Conservation (phyloP, 2,113 vertebrate species). For the Silurus asotus region DNA sequence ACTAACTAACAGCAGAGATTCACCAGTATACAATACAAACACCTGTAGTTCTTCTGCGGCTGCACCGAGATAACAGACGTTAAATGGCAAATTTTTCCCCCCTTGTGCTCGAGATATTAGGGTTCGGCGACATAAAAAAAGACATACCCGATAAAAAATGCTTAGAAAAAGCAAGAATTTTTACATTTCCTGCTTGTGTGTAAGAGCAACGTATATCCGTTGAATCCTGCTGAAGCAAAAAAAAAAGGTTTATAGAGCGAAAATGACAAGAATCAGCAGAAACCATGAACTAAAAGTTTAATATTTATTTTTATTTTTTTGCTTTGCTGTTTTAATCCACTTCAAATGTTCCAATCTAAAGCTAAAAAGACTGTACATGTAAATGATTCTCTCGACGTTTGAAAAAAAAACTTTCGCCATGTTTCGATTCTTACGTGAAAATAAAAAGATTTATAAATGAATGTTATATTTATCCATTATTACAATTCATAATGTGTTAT, state of each 20-base stretch:
- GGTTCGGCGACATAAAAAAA: no score
- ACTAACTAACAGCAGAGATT: no score
- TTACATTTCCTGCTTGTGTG: background rate
- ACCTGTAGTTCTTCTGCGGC: no score
- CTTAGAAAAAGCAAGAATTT: no score
- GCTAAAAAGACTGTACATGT: slow-evolving; percentile 37
- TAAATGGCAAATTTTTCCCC: no score
- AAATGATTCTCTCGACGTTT: slow-evolving; percentile 31
- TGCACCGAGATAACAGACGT: no score
- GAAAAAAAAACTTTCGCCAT: background rate
- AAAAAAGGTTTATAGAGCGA: background rate
- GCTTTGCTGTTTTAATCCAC: slow-evolving; percentile 46
- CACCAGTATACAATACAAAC: no score
- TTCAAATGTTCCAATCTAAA: slow-evolving; percentile 41
- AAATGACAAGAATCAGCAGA: background rate
- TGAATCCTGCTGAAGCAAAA: background rate
- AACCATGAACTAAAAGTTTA: background rate
- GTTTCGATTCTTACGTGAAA: slow-evolving; percentile 28
- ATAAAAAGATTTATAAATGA: background rate
- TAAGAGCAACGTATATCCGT: background rate
- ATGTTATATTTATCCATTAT: background rate
- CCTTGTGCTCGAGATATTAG: no score
- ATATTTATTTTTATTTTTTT: slow-evolving; percentile 45
- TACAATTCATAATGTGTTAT: background rate
- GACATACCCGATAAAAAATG: no score